A percentile compares a stretch with the other conserved stretches of the same genome.
Evolutionary conservation across 2,113 vertebrate species (phyloP).

Genomic region (Oostethus manadensis): DNA sequence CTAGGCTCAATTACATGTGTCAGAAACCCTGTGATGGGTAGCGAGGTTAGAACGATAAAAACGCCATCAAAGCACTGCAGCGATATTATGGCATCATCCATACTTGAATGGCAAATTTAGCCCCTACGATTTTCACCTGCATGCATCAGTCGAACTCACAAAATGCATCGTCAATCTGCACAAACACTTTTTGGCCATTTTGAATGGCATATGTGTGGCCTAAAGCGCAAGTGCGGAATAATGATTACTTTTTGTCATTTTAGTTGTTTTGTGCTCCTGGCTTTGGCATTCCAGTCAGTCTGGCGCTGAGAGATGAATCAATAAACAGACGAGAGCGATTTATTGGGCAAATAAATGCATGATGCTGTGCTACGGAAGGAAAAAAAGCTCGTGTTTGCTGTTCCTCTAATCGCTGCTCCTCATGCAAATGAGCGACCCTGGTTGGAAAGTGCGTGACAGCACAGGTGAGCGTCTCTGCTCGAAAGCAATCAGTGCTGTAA

Average conservation of each 20-base stretch:
- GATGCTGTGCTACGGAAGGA: conserved; percentile 11
- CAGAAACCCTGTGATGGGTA: too few species aligned
- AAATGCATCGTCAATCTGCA: too few species aligned
- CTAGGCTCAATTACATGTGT: too few species aligned
- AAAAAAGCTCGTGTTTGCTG: conserved; percentile 56
- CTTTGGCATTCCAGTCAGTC: conserved; percentile 61
- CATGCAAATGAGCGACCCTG: conserved; percentile 64
- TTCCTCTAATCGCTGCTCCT: conserved; percentile 63
- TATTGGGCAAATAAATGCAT: conserved; percentile 45
- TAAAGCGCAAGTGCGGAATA: background rate
- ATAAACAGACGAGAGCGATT: conserved; percentile 43
- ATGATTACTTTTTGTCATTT: background rate
- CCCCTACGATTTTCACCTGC: background rate
- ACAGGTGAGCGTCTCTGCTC: conserved; percentile 52
- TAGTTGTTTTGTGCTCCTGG: conserved; percentile 7
- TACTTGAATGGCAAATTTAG: background rate
- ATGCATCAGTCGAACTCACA: background rate
- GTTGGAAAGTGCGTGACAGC: conserved; percentile 59
- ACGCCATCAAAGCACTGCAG: background rate
- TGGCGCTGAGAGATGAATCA: conserved; percentile 65
- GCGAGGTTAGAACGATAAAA: background rate
- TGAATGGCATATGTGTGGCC: background rate
- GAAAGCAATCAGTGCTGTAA: conserved; percentile 39
- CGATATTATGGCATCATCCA: background rate
- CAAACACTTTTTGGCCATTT: background rate